These are phyloP conservation scores for Pentalonia nigronervosa DNA, from an alignment of 1,140 invertebrate genomes.

Conservation along the genomic window DNA sequence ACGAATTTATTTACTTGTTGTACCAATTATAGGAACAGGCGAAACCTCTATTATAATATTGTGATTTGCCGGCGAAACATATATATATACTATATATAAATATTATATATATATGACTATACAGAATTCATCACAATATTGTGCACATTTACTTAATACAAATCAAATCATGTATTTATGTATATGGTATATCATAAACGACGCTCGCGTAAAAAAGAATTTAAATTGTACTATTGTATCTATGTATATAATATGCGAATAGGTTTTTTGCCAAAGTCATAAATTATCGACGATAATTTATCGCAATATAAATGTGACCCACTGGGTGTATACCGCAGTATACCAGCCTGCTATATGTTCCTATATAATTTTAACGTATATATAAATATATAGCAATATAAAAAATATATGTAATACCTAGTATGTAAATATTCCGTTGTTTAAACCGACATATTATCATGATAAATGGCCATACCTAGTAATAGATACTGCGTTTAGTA, in stretches of 20 bases:
- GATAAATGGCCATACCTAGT: background rate
- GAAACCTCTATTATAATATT: background rate
- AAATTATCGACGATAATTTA: background rate
- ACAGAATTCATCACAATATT: background rate
- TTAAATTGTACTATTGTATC: background rate
- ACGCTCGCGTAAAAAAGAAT: background rate
- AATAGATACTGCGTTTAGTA: background rate
- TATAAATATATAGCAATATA: background rate
- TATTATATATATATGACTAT: background rate
- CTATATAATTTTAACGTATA: background rate
- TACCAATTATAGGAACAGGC: background rate
- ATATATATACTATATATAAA: too few species aligned
- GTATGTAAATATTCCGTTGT: background rate
- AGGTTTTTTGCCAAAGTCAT: background rate
- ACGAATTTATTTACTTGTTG: slow-evolving; percentile 11
- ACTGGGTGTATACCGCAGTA: background rate
- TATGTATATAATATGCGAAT: background rate
- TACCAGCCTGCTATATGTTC: background rate
- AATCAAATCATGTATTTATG: background rate
- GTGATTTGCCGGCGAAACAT: background rate
- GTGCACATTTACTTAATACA: background rate
- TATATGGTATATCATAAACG: background rate
- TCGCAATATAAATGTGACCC: slow-evolving; percentile 1
- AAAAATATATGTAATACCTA: background rate
- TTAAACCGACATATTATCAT: slow-evolving; percentile 13